Conservation (phyloP, 1,140 invertebrate species). For the Stegodyphus mimosarum region DNA sequence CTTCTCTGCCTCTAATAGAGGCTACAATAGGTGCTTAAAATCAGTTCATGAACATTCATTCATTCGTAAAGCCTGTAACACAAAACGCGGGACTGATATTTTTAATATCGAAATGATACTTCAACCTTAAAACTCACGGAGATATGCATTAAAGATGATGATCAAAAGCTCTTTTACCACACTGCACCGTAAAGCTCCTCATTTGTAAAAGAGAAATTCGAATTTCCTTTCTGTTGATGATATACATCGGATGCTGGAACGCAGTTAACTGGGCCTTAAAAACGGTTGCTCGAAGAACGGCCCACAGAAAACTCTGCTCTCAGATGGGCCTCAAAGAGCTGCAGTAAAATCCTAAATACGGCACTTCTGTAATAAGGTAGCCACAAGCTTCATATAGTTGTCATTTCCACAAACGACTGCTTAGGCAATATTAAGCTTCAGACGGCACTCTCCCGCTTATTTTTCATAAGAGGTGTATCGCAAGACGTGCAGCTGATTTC, state of each 20-base stretch:
- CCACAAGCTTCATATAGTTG: background rate
- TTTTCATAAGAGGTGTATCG: constrained; percentile 59
- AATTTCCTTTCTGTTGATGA: constrained; percentile 15
- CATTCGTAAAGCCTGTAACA: too few relatives aligned
- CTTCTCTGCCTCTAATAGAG: too few relatives aligned
- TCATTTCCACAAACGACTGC: background rate
- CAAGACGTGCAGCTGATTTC: constrained; percentile 57
- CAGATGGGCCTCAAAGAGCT: constrained; percentile 1
- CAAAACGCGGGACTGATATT: too few relatives aligned
- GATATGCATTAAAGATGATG: constrained; percentile 60
- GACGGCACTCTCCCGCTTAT: constrained; percentile 59
- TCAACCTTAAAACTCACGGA: constrained; percentile 49
- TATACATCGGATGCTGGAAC: background rate
- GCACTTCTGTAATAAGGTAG: constrained; percentile 23
- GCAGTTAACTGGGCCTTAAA: constrained; percentile 2
- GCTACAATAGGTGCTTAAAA: too few relatives aligned
- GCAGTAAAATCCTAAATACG: constrained; percentile 33
- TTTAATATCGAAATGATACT: too few relatives aligned
- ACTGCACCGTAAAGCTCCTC: constrained; percentile 27
- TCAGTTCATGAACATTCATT: too few relatives aligned
- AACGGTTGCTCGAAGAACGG: background rate
- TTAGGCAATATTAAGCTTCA: constrained; percentile 23
- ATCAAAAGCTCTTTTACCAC: constrained; percentile 49
- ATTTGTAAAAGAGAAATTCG: constrained; percentile 4
- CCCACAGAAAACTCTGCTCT: background rate